These are phyloP conservation scores for Smittia sp. DNA, from an alignment of 2,888 invertebrate genomes.

Conservation along the genomic window DNA sequence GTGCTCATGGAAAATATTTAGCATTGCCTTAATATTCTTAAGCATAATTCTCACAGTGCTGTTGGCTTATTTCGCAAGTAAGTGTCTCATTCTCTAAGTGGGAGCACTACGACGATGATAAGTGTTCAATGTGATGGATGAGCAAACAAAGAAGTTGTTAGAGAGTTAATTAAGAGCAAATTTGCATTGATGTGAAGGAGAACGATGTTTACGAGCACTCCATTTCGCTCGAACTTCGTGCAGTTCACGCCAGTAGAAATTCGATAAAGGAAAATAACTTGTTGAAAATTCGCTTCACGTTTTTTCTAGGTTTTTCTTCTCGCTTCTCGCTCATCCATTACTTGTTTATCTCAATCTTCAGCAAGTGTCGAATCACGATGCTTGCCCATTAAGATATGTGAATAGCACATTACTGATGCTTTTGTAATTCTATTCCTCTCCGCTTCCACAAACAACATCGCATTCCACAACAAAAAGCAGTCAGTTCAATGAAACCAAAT, in stretches of 20 bases:
- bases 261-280: constrained; percentile 15
- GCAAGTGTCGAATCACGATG: constrained; percentile 30
- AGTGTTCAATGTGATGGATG: not conserved
- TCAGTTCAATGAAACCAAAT: constrained; percentile 85
- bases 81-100: constrained; percentile 50
- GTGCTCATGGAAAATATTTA: constrained; percentile 96
- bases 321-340: not conserved
- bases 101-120: not conserved
- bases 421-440: not conserved
- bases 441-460: not conserved
- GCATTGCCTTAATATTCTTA: constrained; percentile 87
- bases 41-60: constrained; percentile 87
- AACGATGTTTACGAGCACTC: too few species aligned
- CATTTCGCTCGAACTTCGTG: too few species aligned
- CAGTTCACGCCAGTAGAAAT: too few species aligned
- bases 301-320: not conserved
- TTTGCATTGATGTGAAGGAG: too few species aligned
- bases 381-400: constrained; percentile 9
- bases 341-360: not conserved
- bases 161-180: too few species aligned
- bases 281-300: constrained; percentile 34
- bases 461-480: constrained; percentile 57
- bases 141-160: not conserved
- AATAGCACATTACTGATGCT: not conserved
- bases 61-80: constrained; percentile 94